Conservation (phyloP, 23 tunicate species). For the Phallusia fumigata region DNA sequence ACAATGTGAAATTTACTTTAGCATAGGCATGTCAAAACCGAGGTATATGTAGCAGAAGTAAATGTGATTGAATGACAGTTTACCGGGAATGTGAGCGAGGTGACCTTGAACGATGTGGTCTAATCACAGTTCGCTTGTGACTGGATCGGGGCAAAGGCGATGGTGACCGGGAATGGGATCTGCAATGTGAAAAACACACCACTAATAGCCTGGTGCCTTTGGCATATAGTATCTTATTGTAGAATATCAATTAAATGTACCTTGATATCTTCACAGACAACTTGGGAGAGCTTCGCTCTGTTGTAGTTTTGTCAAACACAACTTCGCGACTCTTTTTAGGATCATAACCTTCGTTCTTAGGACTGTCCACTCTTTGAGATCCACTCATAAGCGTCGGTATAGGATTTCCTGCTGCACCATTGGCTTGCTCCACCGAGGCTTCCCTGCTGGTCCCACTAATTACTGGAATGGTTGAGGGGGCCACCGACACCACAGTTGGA, state of each 20-base stretch:
- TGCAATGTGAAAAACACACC: neutral
- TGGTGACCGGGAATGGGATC: slow-evolving; percentile 17
- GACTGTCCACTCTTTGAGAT: neutral
- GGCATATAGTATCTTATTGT: no score
- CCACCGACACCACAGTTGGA: neutral
- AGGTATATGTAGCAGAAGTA: no score
- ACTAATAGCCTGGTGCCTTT: no score
- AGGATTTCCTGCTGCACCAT: neutral
- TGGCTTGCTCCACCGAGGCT: neutral
- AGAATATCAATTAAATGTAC: no score
- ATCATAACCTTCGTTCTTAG: neutral
- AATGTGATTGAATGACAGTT: no score
- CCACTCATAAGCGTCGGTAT: slow-evolving; percentile 4
- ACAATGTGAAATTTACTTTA: no score
- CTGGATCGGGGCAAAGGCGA: slow-evolving; percentile 32
- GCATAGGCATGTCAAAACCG: no score
- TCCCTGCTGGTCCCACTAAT: neutral
- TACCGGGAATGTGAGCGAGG: slow-evolving; percentile 11
- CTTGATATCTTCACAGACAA: slow-evolving; percentile 13
- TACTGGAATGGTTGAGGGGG: neutral
- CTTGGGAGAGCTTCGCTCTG: neutral
- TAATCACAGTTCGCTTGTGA: slow-evolving; percentile 20
- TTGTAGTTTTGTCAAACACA: neutral
- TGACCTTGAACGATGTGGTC: slow-evolving; percentile 29
- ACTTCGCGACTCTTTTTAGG: neutral